Base-by-base conservation (phyloP, 2,797 vertebrate species). In the Chaunax sp. region DNA sequence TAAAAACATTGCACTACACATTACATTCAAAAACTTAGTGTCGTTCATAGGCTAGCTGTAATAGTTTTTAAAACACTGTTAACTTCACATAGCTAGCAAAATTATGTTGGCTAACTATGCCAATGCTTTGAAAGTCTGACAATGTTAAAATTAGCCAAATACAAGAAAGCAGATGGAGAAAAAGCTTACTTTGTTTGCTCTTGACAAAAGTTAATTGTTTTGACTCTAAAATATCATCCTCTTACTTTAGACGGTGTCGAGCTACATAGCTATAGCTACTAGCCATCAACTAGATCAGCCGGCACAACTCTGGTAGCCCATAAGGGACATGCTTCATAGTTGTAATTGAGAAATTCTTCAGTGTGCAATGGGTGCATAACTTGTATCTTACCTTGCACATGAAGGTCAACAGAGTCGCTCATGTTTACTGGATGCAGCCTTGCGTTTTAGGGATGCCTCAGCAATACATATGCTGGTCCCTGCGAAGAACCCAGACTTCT, bases 301-400 rank as follows among this genome's bases (percentile, higher is more conserved):
- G 1, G 12, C 1, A 14, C 11, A 40, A 16, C 28, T 77, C 84
- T 0, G 67, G 86, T 22, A 82, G 25, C 23, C 37, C 64, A 23
- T 18, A n/a, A 64, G 49, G 67, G 22, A 61, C 85, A 78, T 0
- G 0, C 9, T 1, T 38, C 4, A 0, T 2, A 6, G 45, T 44
- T 41, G 5, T 13, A 20, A 16, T 18, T 6, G 54, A 57, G 33
- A 41, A 25, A 26, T 41, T 5, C 6, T 5, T 2, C 2, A 8
- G 7, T 18, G 1, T 16, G 1, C 12, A 14, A 12, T 3, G 2
- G 6, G 6, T 13, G 33, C 49, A 40, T 37, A 8, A 35, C 2
- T 35, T 35, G 33, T 12, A 8, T 30, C 28, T 30, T 5, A 30
- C 2, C 9, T 30, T 30, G 28, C 28, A 30, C 28, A 30, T 5